Evolutionary conservation across 2,888 invertebrate species (phyloP).

Genomic region (Empis livida): DNA sequence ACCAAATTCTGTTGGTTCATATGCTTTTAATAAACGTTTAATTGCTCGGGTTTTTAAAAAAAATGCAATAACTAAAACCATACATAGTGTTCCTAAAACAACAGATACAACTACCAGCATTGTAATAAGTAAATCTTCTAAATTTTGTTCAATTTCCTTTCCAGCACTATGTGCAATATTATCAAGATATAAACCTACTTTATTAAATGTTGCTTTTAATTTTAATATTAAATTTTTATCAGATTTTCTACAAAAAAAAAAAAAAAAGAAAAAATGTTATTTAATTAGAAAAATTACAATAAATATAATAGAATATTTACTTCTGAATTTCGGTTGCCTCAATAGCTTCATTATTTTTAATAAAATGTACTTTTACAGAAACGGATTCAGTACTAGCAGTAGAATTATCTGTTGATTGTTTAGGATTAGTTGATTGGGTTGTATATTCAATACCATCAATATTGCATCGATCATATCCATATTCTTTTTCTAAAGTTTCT

Average conservation of each 20-base stretch:
- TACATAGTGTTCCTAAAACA: conserved; percentile 39
- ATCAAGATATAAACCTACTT: conserved; percentile 28
- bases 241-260: not conserved
- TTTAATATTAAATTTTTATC: not conserved
- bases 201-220: not conserved
- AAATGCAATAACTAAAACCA: conserved; percentile 42
- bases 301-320: conserved; percentile 20
- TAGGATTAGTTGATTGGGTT: conserved; percentile 6
- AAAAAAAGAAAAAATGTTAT: too few species aligned
- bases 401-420: not conserved
- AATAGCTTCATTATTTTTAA: conserved; percentile 41
- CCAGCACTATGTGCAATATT: conserved; percentile 37
- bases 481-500: conserved; percentile 38
- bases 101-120: conserved; percentile 41
- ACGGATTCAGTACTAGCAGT: conserved; percentile 25
- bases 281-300: not conserved
- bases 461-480: conserved; percentile 44
- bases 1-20: conserved; percentile 48
- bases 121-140: conserved; percentile 37
- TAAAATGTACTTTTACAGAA: conserved; percentile 45
- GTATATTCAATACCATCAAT: conserved; percentile 40
- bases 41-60: conserved; percentile 43
- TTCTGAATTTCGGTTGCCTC: conserved; percentile 38
- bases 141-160: conserved; percentile 23
- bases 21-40: conserved; percentile 45